Conservation (phyloP, 2,797 vertebrate genomes). For the Dallia pectoralis region DNA sequence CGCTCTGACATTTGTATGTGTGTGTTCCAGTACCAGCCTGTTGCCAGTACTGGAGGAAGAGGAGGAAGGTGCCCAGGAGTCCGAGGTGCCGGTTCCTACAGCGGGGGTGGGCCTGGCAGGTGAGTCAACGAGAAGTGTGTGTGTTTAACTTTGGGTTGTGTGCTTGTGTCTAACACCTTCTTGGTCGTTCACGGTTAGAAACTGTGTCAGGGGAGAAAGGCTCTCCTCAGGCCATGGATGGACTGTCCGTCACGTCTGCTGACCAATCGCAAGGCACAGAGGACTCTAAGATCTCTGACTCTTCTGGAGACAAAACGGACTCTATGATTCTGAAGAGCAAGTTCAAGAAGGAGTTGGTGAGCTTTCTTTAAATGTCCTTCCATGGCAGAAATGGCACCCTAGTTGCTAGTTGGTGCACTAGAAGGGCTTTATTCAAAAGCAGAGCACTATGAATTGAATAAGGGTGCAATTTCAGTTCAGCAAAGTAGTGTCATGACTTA, state of each 20-base stretch:
- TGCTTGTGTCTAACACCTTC: neutral
- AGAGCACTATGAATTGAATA: neutral
- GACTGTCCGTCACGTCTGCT: constrained; percentile 30
- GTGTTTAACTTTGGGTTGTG: neutral
- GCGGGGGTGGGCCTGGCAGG: constrained; percentile 48
- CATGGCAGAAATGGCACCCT: neutral
- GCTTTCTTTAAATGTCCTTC: constrained; percentile 1
- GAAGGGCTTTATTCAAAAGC: neutral
- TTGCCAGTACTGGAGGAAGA: constrained; percentile 68
- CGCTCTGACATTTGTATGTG: neutral
- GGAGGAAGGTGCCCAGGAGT: constrained; percentile 57
- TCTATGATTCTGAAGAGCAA: constrained; percentile 26
- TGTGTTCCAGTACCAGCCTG: constrained; percentile 53
- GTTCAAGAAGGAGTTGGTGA: constrained; percentile 58
- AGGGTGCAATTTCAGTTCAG: neutral
- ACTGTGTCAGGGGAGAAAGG: constrained; percentile 25
- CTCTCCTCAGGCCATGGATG: constrained; percentile 29
- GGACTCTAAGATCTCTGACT: constrained; percentile 16
- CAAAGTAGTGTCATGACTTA: neutral
- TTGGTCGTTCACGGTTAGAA: constrained; percentile 43
- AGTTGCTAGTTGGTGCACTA: neutral
- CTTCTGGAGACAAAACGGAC: constrained; percentile 39
- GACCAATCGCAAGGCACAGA: constrained; percentile 32
- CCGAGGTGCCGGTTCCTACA: constrained; percentile 26
- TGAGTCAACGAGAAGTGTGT: constrained; percentile 28